These are phyloP conservation scores for Drosophila orena DNA, from an alignment of 1,140 invertebrate species.

Conservation along the genomic window DNA sequence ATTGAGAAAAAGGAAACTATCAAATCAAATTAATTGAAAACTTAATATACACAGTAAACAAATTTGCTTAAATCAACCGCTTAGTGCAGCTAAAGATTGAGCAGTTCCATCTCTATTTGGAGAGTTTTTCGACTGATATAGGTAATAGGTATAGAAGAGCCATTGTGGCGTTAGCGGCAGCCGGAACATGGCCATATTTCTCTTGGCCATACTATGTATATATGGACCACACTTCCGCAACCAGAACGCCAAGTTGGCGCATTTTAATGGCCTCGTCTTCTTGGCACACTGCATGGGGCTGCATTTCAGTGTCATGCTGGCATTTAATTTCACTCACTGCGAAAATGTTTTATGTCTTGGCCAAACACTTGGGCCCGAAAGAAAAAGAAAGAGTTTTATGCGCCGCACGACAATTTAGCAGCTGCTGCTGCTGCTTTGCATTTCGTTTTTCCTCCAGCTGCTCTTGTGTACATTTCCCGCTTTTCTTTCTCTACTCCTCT, in stretches of 20 bases:
- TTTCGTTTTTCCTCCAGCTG: constrained; percentile 35
- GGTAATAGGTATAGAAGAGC: constrained; percentile 3
- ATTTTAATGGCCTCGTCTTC: constrained; percentile 80
- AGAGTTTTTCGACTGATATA: not conserved
- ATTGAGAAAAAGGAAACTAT: not conserved
- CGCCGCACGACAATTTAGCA: constrained; percentile 73
- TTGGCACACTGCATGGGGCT: constrained; percentile 52
- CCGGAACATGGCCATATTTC: constrained; percentile 35
- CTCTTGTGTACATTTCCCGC: constrained; percentile 34
- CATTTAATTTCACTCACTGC: constrained; percentile 82
- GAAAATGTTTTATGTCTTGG: constrained; percentile 81
- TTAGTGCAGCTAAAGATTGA: not conserved
- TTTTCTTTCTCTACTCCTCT: constrained; percentile 2
- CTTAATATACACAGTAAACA: not conserved
- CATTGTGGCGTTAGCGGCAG: constrained; percentile 28
- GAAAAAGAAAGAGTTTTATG: constrained; percentile 65
- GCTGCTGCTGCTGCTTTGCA: constrained; percentile 69
- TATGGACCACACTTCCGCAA: constrained; percentile 64
- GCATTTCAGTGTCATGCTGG: constrained; percentile 81
- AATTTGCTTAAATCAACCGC: not conserved
- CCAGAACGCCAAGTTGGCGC: constrained; percentile 70
- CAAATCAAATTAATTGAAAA: not conserved
- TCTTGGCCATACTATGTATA: constrained; percentile 15
- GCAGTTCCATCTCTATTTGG: constrained; percentile 2
- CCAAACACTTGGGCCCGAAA: constrained; percentile 68